A percentile compares a stretch with the other conserved stretches of the same genome.
Evolutionary conservation across 2,888 invertebrate genomes (phyloP).

Genomic region (Eilema caniola): DNA sequence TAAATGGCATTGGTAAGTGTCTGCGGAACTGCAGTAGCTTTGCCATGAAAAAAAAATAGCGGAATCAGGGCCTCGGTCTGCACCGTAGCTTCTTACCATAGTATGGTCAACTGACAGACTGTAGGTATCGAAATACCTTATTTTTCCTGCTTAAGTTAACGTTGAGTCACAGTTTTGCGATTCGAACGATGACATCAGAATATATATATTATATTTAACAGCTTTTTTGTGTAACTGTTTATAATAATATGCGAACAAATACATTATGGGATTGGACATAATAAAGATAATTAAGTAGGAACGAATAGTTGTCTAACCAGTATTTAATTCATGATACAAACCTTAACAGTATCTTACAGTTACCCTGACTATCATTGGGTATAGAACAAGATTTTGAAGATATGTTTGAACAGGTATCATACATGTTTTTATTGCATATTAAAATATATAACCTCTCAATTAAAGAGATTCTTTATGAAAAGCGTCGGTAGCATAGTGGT

Average conservation of each 20-base stretch:
- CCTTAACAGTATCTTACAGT: conserved; percentile 45
- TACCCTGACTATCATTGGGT: conserved; percentile 22
- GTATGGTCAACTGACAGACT: too few relatives aligned
- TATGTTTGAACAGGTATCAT: background rate
- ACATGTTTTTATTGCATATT: background rate
- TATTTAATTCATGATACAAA: conserved; percentile 30
- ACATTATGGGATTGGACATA: conserved; percentile 14
- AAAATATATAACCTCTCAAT: background rate
- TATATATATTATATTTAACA: background rate
- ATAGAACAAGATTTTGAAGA: background rate
- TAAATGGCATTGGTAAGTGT: too few relatives aligned
- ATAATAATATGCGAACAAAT: conserved; percentile 6
- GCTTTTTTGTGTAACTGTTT: conserved; percentile 15
- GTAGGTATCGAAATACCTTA: too few relatives aligned
- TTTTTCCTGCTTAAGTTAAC: background rate
- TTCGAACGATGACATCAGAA: conserved; percentile 1
- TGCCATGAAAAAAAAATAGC: too few relatives aligned
- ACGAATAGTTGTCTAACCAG: conserved; percentile 20
- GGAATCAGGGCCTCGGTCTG: too few relatives aligned
- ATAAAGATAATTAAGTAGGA: conserved; percentile 18
- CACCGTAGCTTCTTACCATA: too few relatives aligned
- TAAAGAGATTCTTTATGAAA: too few relatives aligned
- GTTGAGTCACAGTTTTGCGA: background rate
- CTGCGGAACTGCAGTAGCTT: too few relatives aligned
- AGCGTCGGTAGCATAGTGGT: too few relatives aligned